phyloP scores from a whole-genome alignment of 1,140 invertebrate species.

The Caenorhabditis brenneri region DNA sequence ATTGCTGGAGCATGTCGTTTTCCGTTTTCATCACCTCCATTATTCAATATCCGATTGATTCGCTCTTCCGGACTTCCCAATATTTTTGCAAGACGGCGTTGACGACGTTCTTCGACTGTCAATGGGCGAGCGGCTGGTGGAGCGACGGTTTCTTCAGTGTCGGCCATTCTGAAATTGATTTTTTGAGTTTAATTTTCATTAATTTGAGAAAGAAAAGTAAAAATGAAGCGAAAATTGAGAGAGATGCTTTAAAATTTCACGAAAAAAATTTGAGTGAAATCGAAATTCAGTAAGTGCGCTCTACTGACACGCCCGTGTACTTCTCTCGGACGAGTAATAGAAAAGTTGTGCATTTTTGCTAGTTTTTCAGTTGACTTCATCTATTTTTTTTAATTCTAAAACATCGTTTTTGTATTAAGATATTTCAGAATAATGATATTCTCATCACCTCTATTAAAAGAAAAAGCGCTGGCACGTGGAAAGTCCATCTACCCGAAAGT shows the following conservation, averaged over 20 bases:
- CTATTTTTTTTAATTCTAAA: not conserved
- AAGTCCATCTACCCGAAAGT: constrained; percentile 50
- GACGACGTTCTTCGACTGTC: constrained; percentile 40
- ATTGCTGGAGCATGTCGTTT: constrained; percentile 42
- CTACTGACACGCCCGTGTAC: not conserved
- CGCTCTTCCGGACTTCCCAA: constrained; percentile 37
- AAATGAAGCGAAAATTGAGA: not conserved
- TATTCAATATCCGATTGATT: constrained; percentile 41
- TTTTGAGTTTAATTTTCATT: not conserved
- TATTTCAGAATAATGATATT: constrained; percentile 41
- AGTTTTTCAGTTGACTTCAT: not conserved
- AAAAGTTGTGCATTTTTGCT: not conserved
- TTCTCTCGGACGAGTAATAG: not conserved
- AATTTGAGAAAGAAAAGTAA: not conserved
- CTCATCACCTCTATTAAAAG: constrained; percentile 48
- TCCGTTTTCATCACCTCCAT: not conserved
- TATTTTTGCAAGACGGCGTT: constrained; percentile 32
- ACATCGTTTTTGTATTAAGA: not conserved
- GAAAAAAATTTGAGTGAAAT: no score
- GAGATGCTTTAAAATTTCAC: not conserved
- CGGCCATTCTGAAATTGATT: not conserved
- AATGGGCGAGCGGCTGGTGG: not conserved
- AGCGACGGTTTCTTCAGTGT: not conserved
- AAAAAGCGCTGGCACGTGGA: constrained; percentile 50
- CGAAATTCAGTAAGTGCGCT: not conserved